Conservation (phyloP, 2,888 invertebrate species). For the Phengaris alcon region DNA sequence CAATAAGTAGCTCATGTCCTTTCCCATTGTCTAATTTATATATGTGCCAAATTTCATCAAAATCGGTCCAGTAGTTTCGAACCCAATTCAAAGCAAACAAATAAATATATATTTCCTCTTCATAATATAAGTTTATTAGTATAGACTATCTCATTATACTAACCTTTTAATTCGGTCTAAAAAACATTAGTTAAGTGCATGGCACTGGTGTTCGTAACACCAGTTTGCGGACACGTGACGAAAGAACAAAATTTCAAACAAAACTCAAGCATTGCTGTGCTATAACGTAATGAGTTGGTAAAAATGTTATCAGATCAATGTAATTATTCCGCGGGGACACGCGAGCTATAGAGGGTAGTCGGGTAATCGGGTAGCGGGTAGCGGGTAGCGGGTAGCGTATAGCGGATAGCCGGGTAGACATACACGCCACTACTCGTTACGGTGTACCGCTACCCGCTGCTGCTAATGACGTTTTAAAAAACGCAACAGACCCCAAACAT, state of each 20-base stretch:
- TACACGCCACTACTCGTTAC: constrained; percentile 6
- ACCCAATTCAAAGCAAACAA: too few relatives aligned
- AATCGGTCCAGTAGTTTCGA: too few relatives aligned
- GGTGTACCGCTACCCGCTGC: not conserved
- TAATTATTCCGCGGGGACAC: constrained; percentile 69
- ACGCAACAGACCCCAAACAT: not conserved
- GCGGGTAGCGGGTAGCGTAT: not conserved
- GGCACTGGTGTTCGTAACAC: not conserved
- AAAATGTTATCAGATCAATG: constrained; percentile 66
- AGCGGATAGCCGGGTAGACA: too few relatives aligned
- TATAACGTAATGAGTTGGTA: constrained; percentile 64
- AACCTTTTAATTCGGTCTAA: not conserved
- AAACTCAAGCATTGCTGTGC: constrained; percentile 54
- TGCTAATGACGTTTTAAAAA: not conserved
- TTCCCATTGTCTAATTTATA: too few relatives aligned
- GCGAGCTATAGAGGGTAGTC: constrained; percentile 42
- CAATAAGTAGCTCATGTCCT: too few relatives aligned
- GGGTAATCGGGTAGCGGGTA: not conserved
- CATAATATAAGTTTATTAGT: too few relatives aligned
- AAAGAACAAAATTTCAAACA: constrained; percentile 37
- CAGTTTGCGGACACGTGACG: constrained; percentile 21
- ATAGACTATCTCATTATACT: too few relatives aligned
- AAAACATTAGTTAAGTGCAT: not conserved
- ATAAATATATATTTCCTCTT: too few relatives aligned
- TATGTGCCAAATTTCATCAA: too few relatives aligned